Percentiles rank a stretch among this genome's conserved stretches.
Conservation (phyloP, 2,113 vertebrate genomes). For the Nothocercus julius region DNA sequence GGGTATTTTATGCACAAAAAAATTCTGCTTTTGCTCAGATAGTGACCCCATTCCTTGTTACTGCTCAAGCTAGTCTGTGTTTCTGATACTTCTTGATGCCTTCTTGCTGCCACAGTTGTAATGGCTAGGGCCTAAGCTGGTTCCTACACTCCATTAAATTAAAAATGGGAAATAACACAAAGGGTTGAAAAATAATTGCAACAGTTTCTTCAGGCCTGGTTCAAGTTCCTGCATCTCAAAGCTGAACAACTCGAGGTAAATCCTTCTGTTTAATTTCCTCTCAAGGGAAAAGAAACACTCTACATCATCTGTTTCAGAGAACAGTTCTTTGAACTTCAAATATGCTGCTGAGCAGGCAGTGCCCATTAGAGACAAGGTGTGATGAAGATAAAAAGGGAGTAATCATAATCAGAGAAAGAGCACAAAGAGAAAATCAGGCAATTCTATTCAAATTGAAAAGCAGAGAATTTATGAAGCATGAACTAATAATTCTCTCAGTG, state of each 20-base stretch:
- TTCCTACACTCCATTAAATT: background rate
- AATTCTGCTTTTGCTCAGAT: background rate
- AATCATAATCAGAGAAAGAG: background rate
- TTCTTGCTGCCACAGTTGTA: background rate
- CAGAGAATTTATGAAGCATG: background rate
- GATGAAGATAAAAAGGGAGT: background rate
- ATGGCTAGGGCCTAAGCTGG: fast-evolving
- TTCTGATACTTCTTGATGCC: background rate
- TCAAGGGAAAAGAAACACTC: background rate
- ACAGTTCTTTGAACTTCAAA: background rate
- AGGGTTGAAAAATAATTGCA: background rate
- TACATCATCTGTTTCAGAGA: background rate
- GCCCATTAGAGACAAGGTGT: background rate
- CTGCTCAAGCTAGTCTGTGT: background rate
- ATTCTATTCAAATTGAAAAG: background rate
- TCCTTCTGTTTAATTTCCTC: background rate
- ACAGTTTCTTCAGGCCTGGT: background rate
- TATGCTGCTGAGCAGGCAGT: background rate
- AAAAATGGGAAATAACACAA: background rate
- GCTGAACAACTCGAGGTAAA: background rate
- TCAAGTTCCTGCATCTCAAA: background rate
- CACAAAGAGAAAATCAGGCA: background rate
- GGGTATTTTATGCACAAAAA: background rate
- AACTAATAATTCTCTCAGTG: background rate
- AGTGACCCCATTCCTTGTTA: background rate